Percentiles rank a stretch among this genome's conserved stretches.
phyloP scores from a whole-genome alignment of 2,888 invertebrate genomes.

The Morpho achilles region DNA sequence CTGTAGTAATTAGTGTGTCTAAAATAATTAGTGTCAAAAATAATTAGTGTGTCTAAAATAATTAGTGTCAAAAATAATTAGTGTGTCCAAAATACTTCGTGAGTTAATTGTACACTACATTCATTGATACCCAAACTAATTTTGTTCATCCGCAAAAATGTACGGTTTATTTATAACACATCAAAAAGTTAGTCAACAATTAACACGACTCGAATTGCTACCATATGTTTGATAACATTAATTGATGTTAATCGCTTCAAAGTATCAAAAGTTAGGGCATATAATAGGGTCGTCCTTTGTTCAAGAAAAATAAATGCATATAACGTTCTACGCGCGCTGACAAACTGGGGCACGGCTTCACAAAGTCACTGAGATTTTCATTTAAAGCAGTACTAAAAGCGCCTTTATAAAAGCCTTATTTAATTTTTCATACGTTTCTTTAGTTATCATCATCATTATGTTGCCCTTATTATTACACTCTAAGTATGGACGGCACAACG shows the following conservation, averaged over 20 bases:
- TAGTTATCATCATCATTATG: background rate
- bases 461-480: too few relatives aligned
- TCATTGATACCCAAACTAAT: too few relatives aligned
- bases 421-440: background rate
- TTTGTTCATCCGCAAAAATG: too few relatives aligned
- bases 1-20: too few relatives aligned
- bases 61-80: too few relatives aligned
- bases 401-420: constrained; percentile 1
- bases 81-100: too few relatives aligned
- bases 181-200: constrained; percentile 1
- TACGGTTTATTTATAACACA: constrained; percentile 1
- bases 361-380: constrained; percentile 1
- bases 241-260: constrained; percentile 1
- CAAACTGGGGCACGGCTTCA: constrained; percentile 13
- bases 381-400: constrained; percentile 1
- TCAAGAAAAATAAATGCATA: constrained; percentile 17
- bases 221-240: background rate
- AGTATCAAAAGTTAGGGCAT: background rate
- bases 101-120: too few relatives aligned
- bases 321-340: constrained; percentile 1
- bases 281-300: constrained; percentile 7
- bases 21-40: too few relatives aligned
- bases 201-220: background rate
- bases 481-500: too few relatives aligned
- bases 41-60: too few relatives aligned